Evolutionary conservation across 2,797 vertebrate species (phyloP), one percentile per base, ranked within the genome.

Genomic region (Mormyrus hasselquistii): DNA sequence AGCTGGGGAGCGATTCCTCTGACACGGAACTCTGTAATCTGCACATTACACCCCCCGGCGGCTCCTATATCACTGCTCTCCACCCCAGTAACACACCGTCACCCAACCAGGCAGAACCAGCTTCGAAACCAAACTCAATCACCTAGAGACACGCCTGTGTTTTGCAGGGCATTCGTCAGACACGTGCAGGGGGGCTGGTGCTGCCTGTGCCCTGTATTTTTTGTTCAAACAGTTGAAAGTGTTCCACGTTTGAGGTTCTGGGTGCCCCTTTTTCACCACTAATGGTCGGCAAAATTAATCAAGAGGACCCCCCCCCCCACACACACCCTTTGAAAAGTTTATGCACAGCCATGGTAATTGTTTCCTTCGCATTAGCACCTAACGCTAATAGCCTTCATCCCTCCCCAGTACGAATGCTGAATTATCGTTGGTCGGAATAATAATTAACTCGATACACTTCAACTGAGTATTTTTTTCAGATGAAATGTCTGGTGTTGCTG

Each of bases 381-480:
- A 86, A 9, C 38, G 22, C 29, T 53, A 62, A 65, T 83, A 83
- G 25, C 84, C 22, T 50, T 16, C 14, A 16, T 85, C 57, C 57
- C 57, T 89, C 29, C 47, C 73, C 84, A 49, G 82, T 19, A 53
- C 52, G 52, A 16, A 53, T 47, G n/a, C 86, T 87, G 59, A 22
- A 49, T n/a, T 79, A 44, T 79, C 6, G 38, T 79, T 62, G 65
- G 6, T 38, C 50, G n/a, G 50, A 89, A 82, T 29, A 53, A 73
- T 16, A 22, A n/a, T 55, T 59, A 87, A 76, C 76, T 87, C 47
- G 53, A 89, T 87, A 49, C 85, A 83, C 76, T 82, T 89, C 86
- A 83, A 59, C 65, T 87, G 69, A 76, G 41, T 87, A 86, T 87
- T 57, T 87, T 89, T 89, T 87, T 34, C 87, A 87, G 84, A 87